Base-by-base conservation (phyloP, 1,140 invertebrate species). In the Agrypnia vestita region DNA sequence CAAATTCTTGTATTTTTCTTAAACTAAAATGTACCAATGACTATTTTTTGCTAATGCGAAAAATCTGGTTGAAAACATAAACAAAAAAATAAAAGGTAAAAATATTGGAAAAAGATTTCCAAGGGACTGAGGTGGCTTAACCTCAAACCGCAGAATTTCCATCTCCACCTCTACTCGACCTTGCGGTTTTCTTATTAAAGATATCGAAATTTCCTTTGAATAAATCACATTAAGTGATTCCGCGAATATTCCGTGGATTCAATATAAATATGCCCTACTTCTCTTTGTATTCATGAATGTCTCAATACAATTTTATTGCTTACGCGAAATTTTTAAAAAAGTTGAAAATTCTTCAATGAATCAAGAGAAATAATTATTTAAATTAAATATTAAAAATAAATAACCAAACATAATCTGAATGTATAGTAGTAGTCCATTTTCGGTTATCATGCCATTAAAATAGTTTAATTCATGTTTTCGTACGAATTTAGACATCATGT, bases 171-270 rank as follows among this genome's bases (percentile, higher is more conserved):
- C 61, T 11, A 1, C 61, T 35, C 61, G 21, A 64, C 61, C 61
- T 64, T 64, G 61, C 25, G 61, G 61, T 64, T 64, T 64, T 64
- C 61, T 64, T 64, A 64, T 64, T 64, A 64, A 64, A 64, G 61
- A 64, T 64, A 64, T 64, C 61, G 61, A 64, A 64, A 64, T 64
- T 64, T 64, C 25, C 61, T 64, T 64, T 64, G 61, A 64, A 64
- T 64, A 64, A 64, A 64, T 64, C 61, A 64, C 61, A 64, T 64
- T 64, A 64, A 64, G 61, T 25, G 61, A 64, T 64, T 64, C 61
- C 61, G 25, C 19, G 61, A 64, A 64, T 64, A 25, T 64, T 64
- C 61, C 35, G 61, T 9, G 61, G 61, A 64, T 64, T 64, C 61
- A 64, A 64, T 64, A 64, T 64, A 64, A 64, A 64, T 64, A 25